Conservation (phyloP, 2,113 vertebrate species). For the Euleptes europaea region DNA sequence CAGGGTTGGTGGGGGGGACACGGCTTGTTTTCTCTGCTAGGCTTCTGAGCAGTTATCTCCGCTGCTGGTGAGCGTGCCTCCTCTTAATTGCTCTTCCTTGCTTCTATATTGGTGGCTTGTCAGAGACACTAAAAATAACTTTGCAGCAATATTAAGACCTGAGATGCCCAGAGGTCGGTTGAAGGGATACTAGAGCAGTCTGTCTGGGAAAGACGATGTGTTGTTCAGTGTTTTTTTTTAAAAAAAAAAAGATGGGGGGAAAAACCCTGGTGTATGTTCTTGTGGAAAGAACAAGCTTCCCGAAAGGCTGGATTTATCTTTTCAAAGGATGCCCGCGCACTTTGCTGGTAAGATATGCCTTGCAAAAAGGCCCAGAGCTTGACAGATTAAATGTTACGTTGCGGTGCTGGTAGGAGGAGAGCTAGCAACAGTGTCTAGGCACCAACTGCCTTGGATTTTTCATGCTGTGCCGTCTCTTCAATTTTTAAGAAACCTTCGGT, state of each 20-base stretch:
- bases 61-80: background rate
- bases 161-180: background rate
- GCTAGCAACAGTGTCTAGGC: background rate
- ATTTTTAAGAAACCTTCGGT: background rate
- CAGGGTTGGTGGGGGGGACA: no score
- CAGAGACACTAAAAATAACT: constrained; percentile 11
- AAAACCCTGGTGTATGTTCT: background rate
- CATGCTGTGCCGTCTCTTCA: background rate
- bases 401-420: background rate
- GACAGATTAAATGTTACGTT: no score
- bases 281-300: background rate
- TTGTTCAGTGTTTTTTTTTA: background rate
- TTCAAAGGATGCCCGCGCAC: background rate
- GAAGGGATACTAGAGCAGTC: background rate
- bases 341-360: background rate
- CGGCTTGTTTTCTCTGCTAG: rapidly evolving
- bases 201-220: constrained; percentile 11
- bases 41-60: background rate
- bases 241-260: constrained; percentile 1
- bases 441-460: no score
- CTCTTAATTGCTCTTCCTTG: background rate
- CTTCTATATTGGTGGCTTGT: constrained; percentile 24
- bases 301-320: background rate
- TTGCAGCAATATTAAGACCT: background rate
- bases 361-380: background rate